Evolutionary conservation across 2,113 vertebrate genomes (phyloP).

Genomic region (Rhagologus leucostigma): DNA sequence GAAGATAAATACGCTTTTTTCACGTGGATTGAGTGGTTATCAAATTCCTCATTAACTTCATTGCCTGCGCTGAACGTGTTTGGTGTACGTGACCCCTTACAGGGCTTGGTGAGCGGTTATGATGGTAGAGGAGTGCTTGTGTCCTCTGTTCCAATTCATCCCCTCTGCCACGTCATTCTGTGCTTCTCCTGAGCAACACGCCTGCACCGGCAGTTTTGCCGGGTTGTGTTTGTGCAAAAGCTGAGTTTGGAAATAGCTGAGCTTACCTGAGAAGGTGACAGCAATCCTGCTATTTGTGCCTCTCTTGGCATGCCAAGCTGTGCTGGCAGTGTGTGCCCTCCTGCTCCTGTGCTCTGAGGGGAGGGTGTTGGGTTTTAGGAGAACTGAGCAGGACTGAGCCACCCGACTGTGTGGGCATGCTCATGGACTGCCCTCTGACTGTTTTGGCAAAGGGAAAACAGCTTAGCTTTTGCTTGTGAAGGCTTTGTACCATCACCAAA

Average conservation of each 20-base stretch:
- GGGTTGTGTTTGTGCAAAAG: not conserved
- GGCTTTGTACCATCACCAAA: not conserved
- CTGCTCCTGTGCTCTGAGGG: not conserved
- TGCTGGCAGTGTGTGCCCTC: not conserved
- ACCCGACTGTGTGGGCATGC: not conserved
- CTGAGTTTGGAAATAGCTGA: not conserved
- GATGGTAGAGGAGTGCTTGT: fast-evolving
- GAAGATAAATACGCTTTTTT: not conserved
- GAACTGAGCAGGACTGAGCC: not conserved
- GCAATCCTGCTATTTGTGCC: not conserved
- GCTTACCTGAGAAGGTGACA: not conserved
- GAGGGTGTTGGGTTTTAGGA: not conserved
- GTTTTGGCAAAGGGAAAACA: not conserved
- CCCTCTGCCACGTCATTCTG: not conserved
- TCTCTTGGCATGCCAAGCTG: not conserved
- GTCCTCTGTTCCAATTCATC: not conserved
- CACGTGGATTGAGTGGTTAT: not conserved
- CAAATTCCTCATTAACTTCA: not conserved
- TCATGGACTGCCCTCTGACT: not conserved
- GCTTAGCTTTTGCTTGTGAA: not conserved
- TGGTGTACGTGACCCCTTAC: not conserved
- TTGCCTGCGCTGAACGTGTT: not conserved
- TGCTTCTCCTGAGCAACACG: not conserved
- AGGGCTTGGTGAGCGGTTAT: not conserved
- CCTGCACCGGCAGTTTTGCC: not conserved